Percentiles rank a stretch among this genome's conserved stretches.
Conservation (phyloP, 2,888 invertebrate genomes). For the Philopedon plagiatum region DNA sequence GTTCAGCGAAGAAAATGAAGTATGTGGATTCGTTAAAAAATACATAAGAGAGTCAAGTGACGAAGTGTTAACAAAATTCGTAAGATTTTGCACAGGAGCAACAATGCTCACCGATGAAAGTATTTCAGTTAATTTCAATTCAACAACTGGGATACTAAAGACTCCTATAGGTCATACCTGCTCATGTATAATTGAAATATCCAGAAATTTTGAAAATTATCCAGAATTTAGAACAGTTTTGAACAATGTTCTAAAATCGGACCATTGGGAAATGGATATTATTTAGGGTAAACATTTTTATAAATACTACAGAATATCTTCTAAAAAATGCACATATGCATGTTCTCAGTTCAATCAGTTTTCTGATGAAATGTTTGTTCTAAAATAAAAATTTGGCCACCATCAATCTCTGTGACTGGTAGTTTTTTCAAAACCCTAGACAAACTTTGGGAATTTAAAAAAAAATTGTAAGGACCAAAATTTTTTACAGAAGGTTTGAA, state of each 20-base stretch:
- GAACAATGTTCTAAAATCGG: constrained; percentile 20
- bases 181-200: background rate
- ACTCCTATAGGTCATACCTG: constrained; percentile 32
- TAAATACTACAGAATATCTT: no score
- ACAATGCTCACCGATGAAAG: background rate
- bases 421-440: no score
- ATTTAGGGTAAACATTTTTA: constrained; percentile 1
- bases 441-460: no score
- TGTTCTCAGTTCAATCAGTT: no score
- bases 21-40: background rate
- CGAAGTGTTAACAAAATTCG: background rate
- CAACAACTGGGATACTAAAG: background rate
- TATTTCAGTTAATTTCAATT: constrained; percentile 12
- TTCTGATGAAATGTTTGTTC: no score
- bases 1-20: background rate
- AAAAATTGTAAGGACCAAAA: no score
- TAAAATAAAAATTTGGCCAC: no score
- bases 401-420: no score
- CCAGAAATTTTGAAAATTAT: constrained; percentile 21
- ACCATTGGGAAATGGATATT: constrained; percentile 35
- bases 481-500: no score
- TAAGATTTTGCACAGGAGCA: constrained; percentile 15
- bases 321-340: no score
- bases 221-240: constrained; percentile 29
- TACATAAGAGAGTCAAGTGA: background rate